phyloP scores from a whole-genome alignment of 1,140 invertebrate genomes.

The Dendroctonus ponderosae region DNA sequence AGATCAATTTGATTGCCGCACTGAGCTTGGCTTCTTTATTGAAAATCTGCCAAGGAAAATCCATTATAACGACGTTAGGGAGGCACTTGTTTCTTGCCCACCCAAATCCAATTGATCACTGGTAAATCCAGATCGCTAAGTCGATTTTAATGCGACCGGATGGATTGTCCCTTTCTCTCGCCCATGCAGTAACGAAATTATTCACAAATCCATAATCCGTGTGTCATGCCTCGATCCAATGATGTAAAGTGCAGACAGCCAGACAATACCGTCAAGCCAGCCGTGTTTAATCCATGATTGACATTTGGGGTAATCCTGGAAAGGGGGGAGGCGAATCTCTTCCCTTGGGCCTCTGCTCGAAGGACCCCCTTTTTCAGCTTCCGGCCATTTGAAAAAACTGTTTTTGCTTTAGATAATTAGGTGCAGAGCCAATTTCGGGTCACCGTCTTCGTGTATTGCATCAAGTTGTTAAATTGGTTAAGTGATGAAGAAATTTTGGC shows the following conservation, averaged over 20 bases:
- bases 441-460: neutral
- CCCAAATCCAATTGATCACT: conserved; percentile 15
- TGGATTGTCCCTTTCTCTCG: neutral
- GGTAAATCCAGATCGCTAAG: conserved; percentile 5
- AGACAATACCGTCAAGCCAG: conserved; percentile 29
- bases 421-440: neutral
- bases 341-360: neutral
- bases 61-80: too few species aligned
- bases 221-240: conserved; percentile 28
- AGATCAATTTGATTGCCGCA: too few species aligned
- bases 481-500: neutral
- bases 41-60: too few species aligned
- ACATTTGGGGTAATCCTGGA: conserved; percentile 17
- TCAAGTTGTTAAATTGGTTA: neutral
- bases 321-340: neutral
- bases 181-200: conserved; percentile 25
- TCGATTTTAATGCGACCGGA: conserved; percentile 18
- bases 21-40: too few species aligned
- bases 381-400: neutral
- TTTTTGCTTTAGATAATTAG: conserved; percentile 19
- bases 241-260: conserved; percentile 31
- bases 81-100: neutral
- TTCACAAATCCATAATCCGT: conserved; percentile 33
- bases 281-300: conserved; percentile 33
- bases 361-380: neutral